Evolutionary conservation across 2,113 vertebrate species (phyloP), one percentile per base, ranked within the genome.

Genomic region (Campylomormyrus tamandua): DNA sequence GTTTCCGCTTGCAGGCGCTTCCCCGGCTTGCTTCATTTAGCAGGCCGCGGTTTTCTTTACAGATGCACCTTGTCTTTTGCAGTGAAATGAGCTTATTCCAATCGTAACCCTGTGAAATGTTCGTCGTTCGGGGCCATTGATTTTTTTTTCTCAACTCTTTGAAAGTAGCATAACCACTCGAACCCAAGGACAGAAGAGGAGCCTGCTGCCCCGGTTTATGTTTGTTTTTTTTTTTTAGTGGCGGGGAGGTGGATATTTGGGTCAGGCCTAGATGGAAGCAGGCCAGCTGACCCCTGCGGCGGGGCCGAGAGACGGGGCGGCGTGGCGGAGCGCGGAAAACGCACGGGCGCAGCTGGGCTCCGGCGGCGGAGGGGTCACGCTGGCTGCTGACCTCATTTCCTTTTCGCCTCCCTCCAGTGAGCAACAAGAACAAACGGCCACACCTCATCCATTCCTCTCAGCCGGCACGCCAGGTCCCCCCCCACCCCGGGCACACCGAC

Each of bases 361-460:
- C 31, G n/a, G 83, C n/a, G 8, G 62, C 88, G 35, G 70, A 9
- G 11, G 77, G 83, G 45, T 88, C 50, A 35, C 21, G 35, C 83
- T 19, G 24, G 77, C 88, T 49, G 39, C 56, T 85, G 90, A 62
- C 92, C 66, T 46, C 49, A 91, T 90, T 89, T 86, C 88, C 84
- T 88, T 46, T 46, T 85, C 90, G 84, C 89, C 62, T 85, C 90
- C 87, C 77, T 70, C 84, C 15, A 62, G 66, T 89, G 87, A 92
- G 90, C 88, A 87, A 70, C 89, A 50, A 53, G 80, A 74, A 89
- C 56, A 39, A 87, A 90, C 83, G 83, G 77, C 87, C 13, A 80
- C 87, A 58, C 87, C 80, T 39, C 89, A 88, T 31, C 27, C 17
- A 50, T 58, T 31, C 24, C 77, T 56, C 50, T 46, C 52, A 2